Base-by-base conservation (phyloP, 2,797 vertebrate species). In the Danio jaintianensis region DNA sequence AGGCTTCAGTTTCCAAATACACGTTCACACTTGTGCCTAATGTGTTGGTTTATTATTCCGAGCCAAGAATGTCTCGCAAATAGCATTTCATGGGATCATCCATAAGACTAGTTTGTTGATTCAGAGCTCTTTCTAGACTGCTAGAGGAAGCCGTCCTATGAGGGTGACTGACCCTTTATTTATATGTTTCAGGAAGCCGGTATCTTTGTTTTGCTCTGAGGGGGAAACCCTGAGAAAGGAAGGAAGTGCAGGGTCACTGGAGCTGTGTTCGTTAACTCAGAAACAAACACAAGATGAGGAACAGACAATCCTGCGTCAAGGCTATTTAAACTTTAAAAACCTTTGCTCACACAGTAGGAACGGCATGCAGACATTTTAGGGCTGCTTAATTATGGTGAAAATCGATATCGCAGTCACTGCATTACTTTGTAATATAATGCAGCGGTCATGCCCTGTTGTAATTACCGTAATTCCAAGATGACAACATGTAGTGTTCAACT, bases 181-280 rank as follows among this genome's bases (percentile, higher is more conserved):
- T 87, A 82, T 88, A 85, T 86, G 85, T 86, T 85, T 83, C 89
- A 93, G 92, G 91, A 93, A 92, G 88, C 86, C 85, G 84, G 84
- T 84, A 84, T 87, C 79, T 90, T 93, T 93, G 92, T 93, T 91
- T 86, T 56, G 67, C 78, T 86, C 84, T 88, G 48, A 55, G 36
- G 72, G 58, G 72, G 71, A 78, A 53, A 59, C 70, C 64, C 69
- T 71, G 70, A 61, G 73, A 75, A 71, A 61, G 69, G 74, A 72
- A 74, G 73, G 78, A 64, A 77, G 73, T 48, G 11, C 70, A 66
- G 71, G 62, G 69, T 81, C 78, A 77, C 29, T 59, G 64, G 59
- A n/a, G 74, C 74, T 64, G 43, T 22, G 55, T 78, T 78, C 55
- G 48, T 68, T 68, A 69, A 58, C 52, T 48, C 29, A 56, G 56